Evolutionary conservation across 2,888 invertebrate species (phyloP).

Genomic region (Leucophora obtusa): DNA sequence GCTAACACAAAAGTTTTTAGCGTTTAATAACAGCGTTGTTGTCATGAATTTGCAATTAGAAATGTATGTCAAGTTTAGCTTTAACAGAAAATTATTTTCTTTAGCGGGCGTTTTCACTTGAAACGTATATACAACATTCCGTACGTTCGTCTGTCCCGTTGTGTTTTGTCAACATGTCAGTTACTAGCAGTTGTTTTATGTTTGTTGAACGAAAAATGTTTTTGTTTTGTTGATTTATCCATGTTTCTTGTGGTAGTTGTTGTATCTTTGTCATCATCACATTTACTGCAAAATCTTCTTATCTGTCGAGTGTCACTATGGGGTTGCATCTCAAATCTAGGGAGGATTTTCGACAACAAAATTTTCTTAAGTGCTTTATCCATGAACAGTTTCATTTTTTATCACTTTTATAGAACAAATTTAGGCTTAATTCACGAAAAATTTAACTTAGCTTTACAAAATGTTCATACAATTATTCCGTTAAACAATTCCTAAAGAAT

Average conservation of each 20-base stretch:
- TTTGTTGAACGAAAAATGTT: conserved; percentile 25
- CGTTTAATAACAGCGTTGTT: conserved; percentile 31
- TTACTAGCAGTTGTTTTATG: conserved; percentile 6
- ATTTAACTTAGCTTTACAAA: no score
- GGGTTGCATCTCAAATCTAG: no score
- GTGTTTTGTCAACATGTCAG: conserved; percentile 65
- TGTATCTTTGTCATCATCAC: conserved; percentile 34
- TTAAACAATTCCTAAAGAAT: no score
- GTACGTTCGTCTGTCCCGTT: conserved; percentile 29
- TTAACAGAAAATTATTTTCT: conserved; percentile 54
- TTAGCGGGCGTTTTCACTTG: conserved; percentile 63
- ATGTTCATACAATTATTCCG: no score
- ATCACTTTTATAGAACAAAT: no score
- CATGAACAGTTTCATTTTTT: no score
- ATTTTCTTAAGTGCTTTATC: no score
- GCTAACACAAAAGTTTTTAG: conserved; percentile 23
- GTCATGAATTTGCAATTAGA: conserved; percentile 65
- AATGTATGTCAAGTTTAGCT: conserved; percentile 66
- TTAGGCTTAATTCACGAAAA: no score
- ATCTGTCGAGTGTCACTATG: not conserved
- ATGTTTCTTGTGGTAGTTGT: conserved; percentile 13
- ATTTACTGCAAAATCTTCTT: conserved; percentile 6
- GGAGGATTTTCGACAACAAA: no score
- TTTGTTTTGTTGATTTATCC: conserved; percentile 18
- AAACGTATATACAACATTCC: conserved; percentile 18